These are phyloP conservation scores for Atethmia centrago DNA, from an alignment of 2,888 invertebrate species.

Conservation along the genomic window DNA sequence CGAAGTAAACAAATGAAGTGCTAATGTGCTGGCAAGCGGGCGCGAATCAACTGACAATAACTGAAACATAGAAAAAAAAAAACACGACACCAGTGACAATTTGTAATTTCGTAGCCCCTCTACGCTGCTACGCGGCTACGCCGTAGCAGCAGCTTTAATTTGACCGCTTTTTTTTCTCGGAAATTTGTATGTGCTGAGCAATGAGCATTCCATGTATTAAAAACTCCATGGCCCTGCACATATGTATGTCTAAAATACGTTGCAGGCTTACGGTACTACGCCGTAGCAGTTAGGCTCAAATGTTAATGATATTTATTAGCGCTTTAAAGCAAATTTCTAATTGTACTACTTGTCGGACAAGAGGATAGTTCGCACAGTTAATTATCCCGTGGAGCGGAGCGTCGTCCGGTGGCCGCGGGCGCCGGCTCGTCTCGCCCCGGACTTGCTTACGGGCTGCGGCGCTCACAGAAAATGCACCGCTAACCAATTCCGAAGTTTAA, in stretches of 20 bases:
- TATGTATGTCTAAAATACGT: neutral
- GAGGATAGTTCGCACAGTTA: slow-evolving; percentile 87
- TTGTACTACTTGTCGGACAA: slow-evolving; percentile 80
- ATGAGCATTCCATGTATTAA: slow-evolving; percentile 13
- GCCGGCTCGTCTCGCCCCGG: slow-evolving; percentile 71
- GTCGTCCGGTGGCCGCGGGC: slow-evolving; percentile 78
- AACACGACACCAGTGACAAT: slow-evolving; percentile 9
- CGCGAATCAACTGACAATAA: neutral
- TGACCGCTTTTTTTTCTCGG: neutral
- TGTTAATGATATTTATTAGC: slow-evolving; percentile 82
- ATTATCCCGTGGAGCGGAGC: slow-evolving; percentile 82
- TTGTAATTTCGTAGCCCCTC: slow-evolving; percentile 16
- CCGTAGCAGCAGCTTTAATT: slow-evolving; percentile 18
- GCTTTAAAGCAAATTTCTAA: slow-evolving; percentile 84
- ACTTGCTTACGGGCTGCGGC: slow-evolving; percentile 69
- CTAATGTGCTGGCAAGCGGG: neutral
- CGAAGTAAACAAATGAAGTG: slow-evolving; percentile 30
- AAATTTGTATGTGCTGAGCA: neutral
- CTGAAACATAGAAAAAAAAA: neutral
- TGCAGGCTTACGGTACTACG: slow-evolving; percentile 1
- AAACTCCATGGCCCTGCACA: slow-evolving; percentile 8
- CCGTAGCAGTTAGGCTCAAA: slow-evolving; percentile 50
- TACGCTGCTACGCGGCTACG: slow-evolving; percentile 39
- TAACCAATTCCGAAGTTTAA: slow-evolving; percentile 88
- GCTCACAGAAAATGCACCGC: slow-evolving; percentile 84